A percentile compares a stretch with the other conserved stretches of the same genome.
Evolutionary conservation across 2,888 invertebrate species (phyloP).

Genomic region (Seira sanloemensis): DNA sequence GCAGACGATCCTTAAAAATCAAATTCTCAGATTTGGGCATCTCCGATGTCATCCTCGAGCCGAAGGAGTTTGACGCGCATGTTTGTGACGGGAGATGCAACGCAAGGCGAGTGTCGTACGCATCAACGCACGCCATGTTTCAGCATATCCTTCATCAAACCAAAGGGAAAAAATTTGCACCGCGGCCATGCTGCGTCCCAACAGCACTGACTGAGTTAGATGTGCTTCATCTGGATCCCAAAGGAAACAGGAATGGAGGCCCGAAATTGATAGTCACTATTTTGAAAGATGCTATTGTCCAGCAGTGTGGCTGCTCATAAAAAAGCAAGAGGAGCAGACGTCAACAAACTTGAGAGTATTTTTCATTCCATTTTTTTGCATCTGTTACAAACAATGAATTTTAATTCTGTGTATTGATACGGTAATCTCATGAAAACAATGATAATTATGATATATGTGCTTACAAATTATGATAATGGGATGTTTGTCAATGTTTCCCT

Average conservation of each 20-base stretch:
- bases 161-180: slow-evolving; percentile 67
- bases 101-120: slow-evolving; percentile 70
- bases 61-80: slow-evolving; percentile 71
- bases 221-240: slow-evolving; percentile 71
- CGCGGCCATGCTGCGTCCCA: slow-evolving; percentile 72
- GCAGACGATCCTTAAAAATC: slow-evolving; percentile 70
- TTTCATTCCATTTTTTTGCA: slow-evolving; percentile 26
- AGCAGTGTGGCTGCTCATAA: slow-evolving; percentile 73
- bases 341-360: slow-evolving; percentile 2
- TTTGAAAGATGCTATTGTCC: slow-evolving; percentile 72
- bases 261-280: slow-evolving; percentile 70
- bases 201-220: slow-evolving; percentile 71
- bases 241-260: slow-evolving; percentile 60
- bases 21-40: slow-evolving; percentile 72
- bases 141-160: slow-evolving; percentile 71
- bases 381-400: slow-evolving; percentile 22
- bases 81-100: slow-evolving; percentile 73
- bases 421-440: slow-evolving; percentile 41
- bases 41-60: slow-evolving; percentile 71
- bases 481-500: background rate
- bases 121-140: slow-evolving; percentile 73
- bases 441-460: background rate
- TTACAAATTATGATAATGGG: background rate
- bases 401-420: slow-evolving; percentile 38
- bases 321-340: background rate